Percentiles rank a stretch among this genome's conserved stretches.
phyloP scores from a whole-genome alignment of 2,797 vertebrate species.

The Cyprinodon diabolis region DNA sequence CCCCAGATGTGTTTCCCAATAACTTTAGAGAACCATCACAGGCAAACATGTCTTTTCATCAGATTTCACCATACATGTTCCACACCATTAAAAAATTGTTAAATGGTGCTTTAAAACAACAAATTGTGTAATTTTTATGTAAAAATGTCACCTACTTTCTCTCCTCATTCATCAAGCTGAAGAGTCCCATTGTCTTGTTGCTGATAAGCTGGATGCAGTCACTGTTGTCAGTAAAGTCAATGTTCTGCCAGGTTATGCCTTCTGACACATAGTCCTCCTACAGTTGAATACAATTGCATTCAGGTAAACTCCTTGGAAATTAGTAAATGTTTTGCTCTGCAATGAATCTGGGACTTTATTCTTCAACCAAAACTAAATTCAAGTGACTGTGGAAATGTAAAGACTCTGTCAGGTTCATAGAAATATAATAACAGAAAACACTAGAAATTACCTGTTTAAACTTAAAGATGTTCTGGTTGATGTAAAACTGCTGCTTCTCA shows the following conservation, averaged over 20 bases:
- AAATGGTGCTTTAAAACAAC: neutral
- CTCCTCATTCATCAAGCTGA: slow-evolving; percentile 91
- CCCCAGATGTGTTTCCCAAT: neutral
- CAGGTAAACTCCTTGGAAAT: neutral
- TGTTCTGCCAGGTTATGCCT: slow-evolving; percentile 91
- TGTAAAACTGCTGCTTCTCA: slow-evolving; percentile 92
- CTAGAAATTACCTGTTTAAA: slow-evolving; percentile 85
- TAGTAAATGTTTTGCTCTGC: too few relatives aligned
- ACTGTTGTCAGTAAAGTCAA: slow-evolving; percentile 89
- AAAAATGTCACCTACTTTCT: slow-evolving; percentile 83
- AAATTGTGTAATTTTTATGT: neutral
- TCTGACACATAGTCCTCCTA: slow-evolving; percentile 93
- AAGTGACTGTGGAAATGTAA: neutral
- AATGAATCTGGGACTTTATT: neutral
- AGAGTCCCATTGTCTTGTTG: slow-evolving; percentile 88
- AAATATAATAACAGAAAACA: neutral
- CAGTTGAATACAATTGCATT: slow-evolving; percentile 20
- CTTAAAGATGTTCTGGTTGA: slow-evolving; percentile 92
- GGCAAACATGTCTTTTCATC: neutral
- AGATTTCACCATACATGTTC: neutral
- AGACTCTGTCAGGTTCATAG: neutral
- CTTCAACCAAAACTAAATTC: neutral
- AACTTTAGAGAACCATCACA: neutral
- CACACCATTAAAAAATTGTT: neutral
- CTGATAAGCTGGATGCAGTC: slow-evolving; percentile 92